phyloP scores from a whole-genome alignment of 2,888 invertebrate species.

The Tetropium fuscum region DNA sequence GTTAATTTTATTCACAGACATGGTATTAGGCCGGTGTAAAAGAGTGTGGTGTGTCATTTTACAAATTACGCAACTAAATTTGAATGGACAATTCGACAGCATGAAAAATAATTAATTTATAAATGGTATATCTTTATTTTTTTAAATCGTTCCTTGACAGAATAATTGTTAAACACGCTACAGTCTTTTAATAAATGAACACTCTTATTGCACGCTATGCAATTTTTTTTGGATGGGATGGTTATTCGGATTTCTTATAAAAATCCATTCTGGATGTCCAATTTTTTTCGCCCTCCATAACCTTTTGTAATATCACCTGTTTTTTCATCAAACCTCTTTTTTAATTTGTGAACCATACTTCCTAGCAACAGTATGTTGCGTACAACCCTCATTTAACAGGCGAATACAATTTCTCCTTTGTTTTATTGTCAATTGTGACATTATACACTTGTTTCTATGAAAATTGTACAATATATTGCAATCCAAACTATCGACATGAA shows the following conservation, averaged over 20 bases:
- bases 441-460: no score
- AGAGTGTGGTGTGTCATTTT: slow-evolving; percentile 13
- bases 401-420: no score
- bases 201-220: slow-evolving; percentile 8
- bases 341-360: no score
- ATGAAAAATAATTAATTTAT: slow-evolving; percentile 21
- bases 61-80: slow-evolving; percentile 10
- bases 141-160: neutral
- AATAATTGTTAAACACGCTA: slow-evolving; percentile 1
- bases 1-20: neutral
- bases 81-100: slow-evolving; percentile 5
- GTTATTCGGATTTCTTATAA: slow-evolving; percentile 1
- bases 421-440: no score
- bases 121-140: slow-evolving; percentile 11
- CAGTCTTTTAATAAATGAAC: slow-evolving; percentile 20
- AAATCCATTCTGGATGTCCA: no score
- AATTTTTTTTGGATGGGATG: slow-evolving; percentile 3
- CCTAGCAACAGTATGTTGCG: no score
- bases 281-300: no score
- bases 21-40: neutral
- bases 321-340: no score
- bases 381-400: no score
- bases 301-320: no score
- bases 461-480: no score
- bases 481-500: no score